These are phyloP conservation scores for Leptodirus hochenwartii DNA, from an alignment of 2,888 invertebrate genomes.

Conservation along the genomic window DNA sequence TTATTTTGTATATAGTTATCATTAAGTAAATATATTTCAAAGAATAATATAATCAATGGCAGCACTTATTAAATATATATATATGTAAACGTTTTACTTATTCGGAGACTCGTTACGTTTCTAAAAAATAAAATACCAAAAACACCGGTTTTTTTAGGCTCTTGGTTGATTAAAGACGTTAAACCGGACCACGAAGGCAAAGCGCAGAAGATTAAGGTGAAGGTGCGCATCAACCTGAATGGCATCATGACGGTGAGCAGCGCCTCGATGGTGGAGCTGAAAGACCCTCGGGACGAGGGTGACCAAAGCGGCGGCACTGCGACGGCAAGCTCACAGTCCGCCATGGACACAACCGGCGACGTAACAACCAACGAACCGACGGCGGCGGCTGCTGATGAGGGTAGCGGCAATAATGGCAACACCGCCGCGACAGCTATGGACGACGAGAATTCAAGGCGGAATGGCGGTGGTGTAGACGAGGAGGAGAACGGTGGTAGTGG, in stretches of 20 bases:
- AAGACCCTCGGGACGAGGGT: constrained; percentile 35
- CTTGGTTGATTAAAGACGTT: constrained; percentile 64
- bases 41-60: no score
- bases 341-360: no score
- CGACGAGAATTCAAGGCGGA: constrained; percentile 17
- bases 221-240: constrained; percentile 84
- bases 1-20: no score
- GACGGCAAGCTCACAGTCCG: no score
- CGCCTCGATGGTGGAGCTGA: constrained; percentile 68
- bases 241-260: constrained; percentile 79
- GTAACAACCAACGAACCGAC: constrained; percentile 20
- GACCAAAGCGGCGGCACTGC: no score
- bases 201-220: constrained; percentile 89
- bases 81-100: no score
- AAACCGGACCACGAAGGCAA: constrained; percentile 77
- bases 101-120: no score
- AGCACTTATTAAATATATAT: no score
- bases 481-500: constrained; percentile 20
- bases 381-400: constrained; percentile 1
- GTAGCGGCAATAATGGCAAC: constrained; percentile 23
- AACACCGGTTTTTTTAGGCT: constrained; percentile 30
- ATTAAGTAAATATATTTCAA: no score
- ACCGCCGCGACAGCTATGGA: not conserved
- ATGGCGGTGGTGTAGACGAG: constrained; percentile 15
- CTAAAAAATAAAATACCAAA: no score